Evolutionary conservation across 2,888 invertebrate genomes (phyloP).

Genomic region (Agrilus biguttatus): DNA sequence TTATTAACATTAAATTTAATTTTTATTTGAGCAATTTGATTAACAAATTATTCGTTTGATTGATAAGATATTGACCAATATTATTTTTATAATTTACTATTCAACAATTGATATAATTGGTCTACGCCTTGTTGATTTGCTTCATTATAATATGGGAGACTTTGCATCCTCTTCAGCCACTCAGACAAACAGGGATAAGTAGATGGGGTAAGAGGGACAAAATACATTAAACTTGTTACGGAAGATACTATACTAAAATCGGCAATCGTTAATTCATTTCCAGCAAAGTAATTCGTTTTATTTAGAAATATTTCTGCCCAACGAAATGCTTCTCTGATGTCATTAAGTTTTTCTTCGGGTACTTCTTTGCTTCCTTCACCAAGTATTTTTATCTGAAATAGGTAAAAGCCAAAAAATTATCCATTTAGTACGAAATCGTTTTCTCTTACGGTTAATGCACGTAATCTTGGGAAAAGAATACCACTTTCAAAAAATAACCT

Average conservation of each 20-base stretch:
- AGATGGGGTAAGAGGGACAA: conserved; percentile 26
- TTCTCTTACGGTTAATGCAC: conserved; percentile 34
- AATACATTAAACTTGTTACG: conserved; percentile 31
- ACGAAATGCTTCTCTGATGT: conserved; percentile 34
- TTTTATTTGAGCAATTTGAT: no score
- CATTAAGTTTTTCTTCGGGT: conserved; percentile 33
- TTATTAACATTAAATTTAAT: no score
- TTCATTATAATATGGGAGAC: conserved; percentile 15
- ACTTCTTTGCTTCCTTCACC: conserved; percentile 23
- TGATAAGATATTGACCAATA: no score
- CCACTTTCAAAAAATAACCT: conserved; percentile 38
- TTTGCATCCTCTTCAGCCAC: conserved; percentile 21
- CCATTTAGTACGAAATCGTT: no score
- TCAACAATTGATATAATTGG: not conserved
- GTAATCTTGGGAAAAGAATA: conserved; percentile 32
- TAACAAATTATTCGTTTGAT: no score
- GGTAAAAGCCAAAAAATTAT: no score
- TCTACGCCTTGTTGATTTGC: conserved; percentile 8
- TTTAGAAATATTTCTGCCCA: conserved; percentile 32
- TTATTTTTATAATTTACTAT: no score
- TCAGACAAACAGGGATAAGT: conserved; percentile 18
- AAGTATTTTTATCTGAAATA: no score
- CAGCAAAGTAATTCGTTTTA: conserved; percentile 29
- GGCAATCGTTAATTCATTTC: conserved; percentile 32
- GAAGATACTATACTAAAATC: conserved; percentile 35